These are phyloP conservation scores for Alviniconcha strummeri DNA, from an alignment of 2,888 invertebrate genomes.

Conservation along the genomic window DNA sequence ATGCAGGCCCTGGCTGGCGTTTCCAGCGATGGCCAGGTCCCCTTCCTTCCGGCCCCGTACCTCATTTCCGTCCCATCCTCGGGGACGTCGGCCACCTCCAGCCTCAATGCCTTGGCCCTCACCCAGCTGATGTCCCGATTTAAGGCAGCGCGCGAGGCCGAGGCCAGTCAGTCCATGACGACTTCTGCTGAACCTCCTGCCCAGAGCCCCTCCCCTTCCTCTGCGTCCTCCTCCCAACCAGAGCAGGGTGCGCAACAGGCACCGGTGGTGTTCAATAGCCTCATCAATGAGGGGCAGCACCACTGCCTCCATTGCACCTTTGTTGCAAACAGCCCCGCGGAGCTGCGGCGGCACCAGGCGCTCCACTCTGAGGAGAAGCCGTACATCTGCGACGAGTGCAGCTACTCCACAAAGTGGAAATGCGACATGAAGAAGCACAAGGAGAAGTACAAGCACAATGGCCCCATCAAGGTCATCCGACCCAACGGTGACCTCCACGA, in stretches of 20 bases:
- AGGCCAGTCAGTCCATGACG: not conserved
- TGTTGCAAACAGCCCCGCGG: conserved; percentile 67
- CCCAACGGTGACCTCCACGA: conserved; percentile 12
- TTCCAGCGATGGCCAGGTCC: not conserved
- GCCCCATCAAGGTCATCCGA: not conserved
- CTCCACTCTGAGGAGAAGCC: conserved; percentile 71
- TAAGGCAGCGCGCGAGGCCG: not conserved
- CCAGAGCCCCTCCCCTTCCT: not conserved
- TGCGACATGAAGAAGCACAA: conserved; percentile 72
- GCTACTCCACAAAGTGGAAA: conserved; percentile 71
- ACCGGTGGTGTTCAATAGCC: conserved; percentile 48
- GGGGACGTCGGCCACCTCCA: not conserved
- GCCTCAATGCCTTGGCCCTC: not conserved
- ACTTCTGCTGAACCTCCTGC: not conserved
- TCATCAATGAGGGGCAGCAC: conserved; percentile 59
- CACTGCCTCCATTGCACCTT: conserved; percentile 69
- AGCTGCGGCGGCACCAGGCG: conserved; percentile 67
- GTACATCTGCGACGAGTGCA: conserved; percentile 67
- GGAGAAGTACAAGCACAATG: conserved; percentile 65
- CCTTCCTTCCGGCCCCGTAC: not conserved
- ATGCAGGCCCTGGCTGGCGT: not conserved
- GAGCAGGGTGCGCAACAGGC: not conserved
- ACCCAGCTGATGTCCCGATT: not conserved
- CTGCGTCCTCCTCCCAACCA: not conserved
- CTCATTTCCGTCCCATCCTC: not conserved